phyloP scores from a whole-genome alignment of 2,888 invertebrate species.

The Panzeria rudis region DNA sequence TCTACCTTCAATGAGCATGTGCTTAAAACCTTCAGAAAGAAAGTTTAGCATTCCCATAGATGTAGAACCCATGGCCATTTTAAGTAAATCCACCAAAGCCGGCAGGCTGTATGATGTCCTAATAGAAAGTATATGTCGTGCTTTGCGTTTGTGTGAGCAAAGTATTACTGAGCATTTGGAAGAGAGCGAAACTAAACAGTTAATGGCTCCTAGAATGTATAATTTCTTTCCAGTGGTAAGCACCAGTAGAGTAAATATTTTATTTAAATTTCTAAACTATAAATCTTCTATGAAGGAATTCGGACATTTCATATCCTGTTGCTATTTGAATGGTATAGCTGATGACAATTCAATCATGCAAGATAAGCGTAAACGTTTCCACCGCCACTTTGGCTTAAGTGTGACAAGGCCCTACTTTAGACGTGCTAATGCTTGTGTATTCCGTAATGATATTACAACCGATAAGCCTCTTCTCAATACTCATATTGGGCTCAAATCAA shows the following conservation, averaged over 20 bases:
- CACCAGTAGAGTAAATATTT: not conserved
- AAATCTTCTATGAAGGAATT: slow-evolving; percentile 83
- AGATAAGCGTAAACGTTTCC: slow-evolving; percentile 87
- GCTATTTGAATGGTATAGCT: slow-evolving; percentile 87
- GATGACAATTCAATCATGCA: slow-evolving; percentile 89
- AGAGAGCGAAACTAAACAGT: slow-evolving; percentile 75
- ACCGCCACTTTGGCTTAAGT: slow-evolving; percentile 89
- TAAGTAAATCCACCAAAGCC: slow-evolving; percentile 87
- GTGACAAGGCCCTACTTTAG: slow-evolving; percentile 90
- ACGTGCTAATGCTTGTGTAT: slow-evolving; percentile 87
- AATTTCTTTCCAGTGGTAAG: slow-evolving; percentile 86
- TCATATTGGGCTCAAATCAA: slow-evolving; percentile 85
- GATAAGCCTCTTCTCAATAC: slow-evolving; percentile 88
- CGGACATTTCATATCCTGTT: slow-evolving; percentile 90
- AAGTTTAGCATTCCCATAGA: slow-evolving; percentile 85
- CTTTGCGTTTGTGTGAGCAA: slow-evolving; percentile 87
- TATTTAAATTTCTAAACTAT: not conserved
- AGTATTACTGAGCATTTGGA: slow-evolving; percentile 86
- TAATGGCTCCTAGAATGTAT: slow-evolving; percentile 84
- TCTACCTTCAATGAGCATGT: slow-evolving; percentile 77
- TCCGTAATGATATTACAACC: slow-evolving; percentile 83
- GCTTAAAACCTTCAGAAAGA: slow-evolving; percentile 77
- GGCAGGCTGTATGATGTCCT: slow-evolving; percentile 89
- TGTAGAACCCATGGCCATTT: slow-evolving; percentile 89
- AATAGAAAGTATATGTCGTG: slow-evolving; percentile 90